Conservation (phyloP, 2,797 vertebrate species). For the Pseudotriccus pelzelni region DNA sequence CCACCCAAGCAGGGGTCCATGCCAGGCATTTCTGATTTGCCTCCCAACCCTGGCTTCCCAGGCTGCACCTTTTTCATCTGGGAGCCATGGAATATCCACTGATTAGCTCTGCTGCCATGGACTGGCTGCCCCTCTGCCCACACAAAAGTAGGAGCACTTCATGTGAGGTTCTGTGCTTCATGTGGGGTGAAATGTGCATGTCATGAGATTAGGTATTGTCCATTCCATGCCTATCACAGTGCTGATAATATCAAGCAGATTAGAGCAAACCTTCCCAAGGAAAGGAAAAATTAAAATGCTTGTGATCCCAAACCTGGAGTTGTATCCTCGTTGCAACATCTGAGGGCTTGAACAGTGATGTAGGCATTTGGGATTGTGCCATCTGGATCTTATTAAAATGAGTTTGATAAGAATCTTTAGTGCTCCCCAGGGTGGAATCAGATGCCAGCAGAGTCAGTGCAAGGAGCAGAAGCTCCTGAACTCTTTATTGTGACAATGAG, state of each 20-base stretch:
- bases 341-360: slow-evolving; percentile 37
- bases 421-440: slow-evolving; percentile 59
- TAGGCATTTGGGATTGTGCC: slow-evolving; percentile 58
- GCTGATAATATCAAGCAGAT: not conserved
- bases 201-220: not conserved
- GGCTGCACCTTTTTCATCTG: slow-evolving; percentile 41
- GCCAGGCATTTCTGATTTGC: slow-evolving; percentile 60
- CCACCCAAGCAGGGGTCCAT: slow-evolving; percentile 51
- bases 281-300: not conserved
- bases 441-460: slow-evolving; percentile 21
- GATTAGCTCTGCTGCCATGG: slow-evolving; percentile 36
- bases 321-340: not conserved
- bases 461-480: slow-evolving; percentile 62
- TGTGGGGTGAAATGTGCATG: not conserved
- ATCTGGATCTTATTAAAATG: slow-evolving; percentile 65
- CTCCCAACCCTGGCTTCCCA: slow-evolving; percentile 15
- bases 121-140: slow-evolving; percentile 40
- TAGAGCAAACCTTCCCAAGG: slow-evolving; percentile 11
- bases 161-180: not conserved
- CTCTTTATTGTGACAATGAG: slow-evolving; percentile 52
- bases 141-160: not conserved
- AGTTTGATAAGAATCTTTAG: slow-evolving; percentile 65
- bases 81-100: slow-evolving; percentile 14
- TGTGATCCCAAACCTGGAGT: not conserved
- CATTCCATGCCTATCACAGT: not conserved